phyloP scores from a whole-genome alignment of 1,140 invertebrate species.

The Procambarus clarkii region DNA sequence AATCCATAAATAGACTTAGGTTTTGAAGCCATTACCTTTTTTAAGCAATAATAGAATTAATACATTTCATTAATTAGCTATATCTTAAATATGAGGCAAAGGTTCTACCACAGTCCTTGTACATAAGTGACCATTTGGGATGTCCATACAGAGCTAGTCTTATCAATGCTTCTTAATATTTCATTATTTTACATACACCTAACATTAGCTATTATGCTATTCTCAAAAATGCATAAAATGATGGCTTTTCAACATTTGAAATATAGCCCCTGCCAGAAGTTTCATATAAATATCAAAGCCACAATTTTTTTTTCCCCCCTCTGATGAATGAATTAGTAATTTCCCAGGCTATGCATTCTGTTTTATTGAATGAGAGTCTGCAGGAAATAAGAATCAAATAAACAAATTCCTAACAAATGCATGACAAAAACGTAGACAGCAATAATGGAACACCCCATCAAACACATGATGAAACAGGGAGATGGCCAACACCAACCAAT shows the following conservation, averaged over 20 bases:
- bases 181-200: no score
- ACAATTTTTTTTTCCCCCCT: conserved; percentile 11
- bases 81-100: no score
- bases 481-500: conserved; percentile 52
- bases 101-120: no score
- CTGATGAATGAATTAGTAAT: neutral
- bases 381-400: conserved; percentile 23
- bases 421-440: conserved; percentile 36
- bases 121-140: no score
- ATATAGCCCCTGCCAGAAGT: conserved; percentile 10
- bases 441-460: conserved; percentile 41
- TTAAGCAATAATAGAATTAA: neutral
- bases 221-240: neutral
- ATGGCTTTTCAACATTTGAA: conserved; percentile 10
- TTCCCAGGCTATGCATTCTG: conserved; percentile 32
- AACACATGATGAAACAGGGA: conserved; percentile 38
- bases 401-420: conserved; percentile 47
- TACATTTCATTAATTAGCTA: no score
- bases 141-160: no score
- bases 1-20: neutral
- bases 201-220: neutral
- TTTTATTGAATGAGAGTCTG: conserved; percentile 30
- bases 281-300: conserved; percentile 6
- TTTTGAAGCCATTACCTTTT: neutral
- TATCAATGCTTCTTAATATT: no score